Percentiles rank a stretch among this genome's conserved stretches.
These are phyloP conservation scores for Solenopsis invicta DNA, from an alignment of 1,140 invertebrate species.

Conservation along the genomic window DNA sequence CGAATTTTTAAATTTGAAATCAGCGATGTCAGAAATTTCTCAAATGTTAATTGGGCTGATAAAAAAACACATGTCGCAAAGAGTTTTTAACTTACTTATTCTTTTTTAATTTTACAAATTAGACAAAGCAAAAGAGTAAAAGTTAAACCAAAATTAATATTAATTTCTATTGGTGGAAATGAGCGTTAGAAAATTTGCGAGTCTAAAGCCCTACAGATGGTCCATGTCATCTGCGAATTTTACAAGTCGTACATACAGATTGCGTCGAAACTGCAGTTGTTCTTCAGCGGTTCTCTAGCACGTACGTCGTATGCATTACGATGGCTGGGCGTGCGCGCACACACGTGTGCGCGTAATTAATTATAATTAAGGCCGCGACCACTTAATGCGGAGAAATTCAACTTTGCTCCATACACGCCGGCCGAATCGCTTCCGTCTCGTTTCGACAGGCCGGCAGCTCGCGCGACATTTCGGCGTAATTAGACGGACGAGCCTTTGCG, in stretches of 20 bases:
- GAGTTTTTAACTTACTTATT: too few species aligned
- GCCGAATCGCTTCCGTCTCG: slow-evolving; percentile 22
- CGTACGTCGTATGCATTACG: slow-evolving; percentile 21
- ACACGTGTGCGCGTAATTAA: slow-evolving; percentile 80
- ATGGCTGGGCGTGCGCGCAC: slow-evolving; percentile 3
- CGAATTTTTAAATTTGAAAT: too few species aligned
- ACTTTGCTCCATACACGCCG: slow-evolving; percentile 70
- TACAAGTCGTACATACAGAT: background rate
- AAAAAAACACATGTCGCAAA: too few species aligned
- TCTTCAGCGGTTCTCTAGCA: background rate
- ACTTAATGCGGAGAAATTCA: slow-evolving; percentile 81
- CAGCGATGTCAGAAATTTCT: too few species aligned
- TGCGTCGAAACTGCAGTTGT: background rate
- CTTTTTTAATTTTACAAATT: too few species aligned
- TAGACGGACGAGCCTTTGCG: slow-evolving; percentile 65
- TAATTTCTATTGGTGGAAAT: too few species aligned
- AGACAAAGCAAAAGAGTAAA: too few species aligned
- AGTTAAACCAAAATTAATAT: too few species aligned
- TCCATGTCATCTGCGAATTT: background rate
- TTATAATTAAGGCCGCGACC: slow-evolving; percentile 82
- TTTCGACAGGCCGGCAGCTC: slow-evolving; percentile 39
- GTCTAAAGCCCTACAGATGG: too few species aligned
- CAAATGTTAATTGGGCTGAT: too few species aligned
- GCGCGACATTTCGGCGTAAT: slow-evolving; percentile 59
- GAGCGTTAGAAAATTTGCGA: background rate